Percentiles rank a stretch among this genome's conserved stretches.
Conservation (phyloP, 2,113 vertebrate genomes). For the Pedetes capensis region DNA sequence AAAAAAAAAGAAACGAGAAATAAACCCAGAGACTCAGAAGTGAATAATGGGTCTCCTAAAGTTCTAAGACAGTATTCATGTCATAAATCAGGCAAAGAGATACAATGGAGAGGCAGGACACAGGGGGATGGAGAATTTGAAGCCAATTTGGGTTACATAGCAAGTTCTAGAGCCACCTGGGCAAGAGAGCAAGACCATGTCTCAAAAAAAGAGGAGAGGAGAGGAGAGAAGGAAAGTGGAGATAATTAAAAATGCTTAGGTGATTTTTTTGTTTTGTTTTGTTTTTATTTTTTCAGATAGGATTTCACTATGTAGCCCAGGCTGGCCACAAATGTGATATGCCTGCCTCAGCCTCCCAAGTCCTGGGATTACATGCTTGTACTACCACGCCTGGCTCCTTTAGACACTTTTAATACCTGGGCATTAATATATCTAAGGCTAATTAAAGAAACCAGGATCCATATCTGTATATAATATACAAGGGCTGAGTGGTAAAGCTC, state of each 20-base stretch:
- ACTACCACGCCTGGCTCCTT: background rate
- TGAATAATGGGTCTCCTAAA: background rate
- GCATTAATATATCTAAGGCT: background rate
- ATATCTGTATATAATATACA: background rate
- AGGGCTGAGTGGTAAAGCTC: too few relatives aligned
- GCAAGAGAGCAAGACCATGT: background rate
- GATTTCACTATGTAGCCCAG: background rate
- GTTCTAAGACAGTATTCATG: background rate
- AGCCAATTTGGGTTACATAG: background rate
- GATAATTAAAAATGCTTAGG: background rate
- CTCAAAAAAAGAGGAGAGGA: background rate
- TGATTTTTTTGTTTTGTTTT: too few relatives aligned
- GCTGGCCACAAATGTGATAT: background rate
- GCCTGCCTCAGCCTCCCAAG: background rate
- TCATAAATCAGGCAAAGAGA: background rate
- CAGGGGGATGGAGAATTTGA: background rate
- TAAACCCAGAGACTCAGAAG: background rate
- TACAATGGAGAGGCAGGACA: background rate
- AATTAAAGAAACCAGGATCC: background rate
- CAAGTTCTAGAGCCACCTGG: background rate
- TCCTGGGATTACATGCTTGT: background rate
- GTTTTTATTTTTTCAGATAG: too few relatives aligned
- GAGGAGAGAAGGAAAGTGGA: too few relatives aligned
- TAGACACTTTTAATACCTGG: background rate
- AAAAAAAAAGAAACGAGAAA: background rate